Percentiles rank a stretch among this genome's conserved stretches.
These are phyloP conservation scores for Gracilinanus agilis DNA, from an alignment of 2,113 vertebrate genomes.

Conservation along the genomic window DNA sequence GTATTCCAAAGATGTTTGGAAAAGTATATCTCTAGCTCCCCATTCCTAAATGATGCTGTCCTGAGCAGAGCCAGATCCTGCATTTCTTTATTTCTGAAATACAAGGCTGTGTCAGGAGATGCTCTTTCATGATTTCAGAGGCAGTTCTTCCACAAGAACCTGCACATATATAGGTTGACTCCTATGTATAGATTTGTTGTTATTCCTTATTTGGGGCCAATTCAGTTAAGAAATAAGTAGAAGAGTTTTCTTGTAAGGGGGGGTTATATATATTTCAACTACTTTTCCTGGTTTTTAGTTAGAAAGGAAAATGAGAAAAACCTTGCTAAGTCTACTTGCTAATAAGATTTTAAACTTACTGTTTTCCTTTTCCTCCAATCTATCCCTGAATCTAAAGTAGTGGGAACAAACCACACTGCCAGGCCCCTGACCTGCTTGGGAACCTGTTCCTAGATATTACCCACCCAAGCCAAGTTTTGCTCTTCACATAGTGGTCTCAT, in stretches of 20 bases:
- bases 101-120: background rate
- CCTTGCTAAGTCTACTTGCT: background rate
- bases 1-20: background rate
- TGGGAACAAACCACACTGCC: background rate
- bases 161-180: background rate
- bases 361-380: background rate
- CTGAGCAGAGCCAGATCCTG: background rate
- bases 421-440: background rate
- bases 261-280: background rate
- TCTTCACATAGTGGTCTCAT: background rate
- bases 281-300: background rate
- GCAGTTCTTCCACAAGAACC: background rate
- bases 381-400: background rate
- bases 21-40: background rate
- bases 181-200: background rate
- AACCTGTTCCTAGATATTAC: rapidly evolving
- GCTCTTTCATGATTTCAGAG: background rate
- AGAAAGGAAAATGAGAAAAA: background rate
- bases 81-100: background rate
- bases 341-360: rapidly evolving
- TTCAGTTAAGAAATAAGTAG: background rate
- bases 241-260: background rate
- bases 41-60: background rate
- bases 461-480: rapidly evolving
- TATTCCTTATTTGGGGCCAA: background rate